phyloP scores from a whole-genome alignment of 1,140 invertebrate species.

The Aphidius gifuensis region DNA sequence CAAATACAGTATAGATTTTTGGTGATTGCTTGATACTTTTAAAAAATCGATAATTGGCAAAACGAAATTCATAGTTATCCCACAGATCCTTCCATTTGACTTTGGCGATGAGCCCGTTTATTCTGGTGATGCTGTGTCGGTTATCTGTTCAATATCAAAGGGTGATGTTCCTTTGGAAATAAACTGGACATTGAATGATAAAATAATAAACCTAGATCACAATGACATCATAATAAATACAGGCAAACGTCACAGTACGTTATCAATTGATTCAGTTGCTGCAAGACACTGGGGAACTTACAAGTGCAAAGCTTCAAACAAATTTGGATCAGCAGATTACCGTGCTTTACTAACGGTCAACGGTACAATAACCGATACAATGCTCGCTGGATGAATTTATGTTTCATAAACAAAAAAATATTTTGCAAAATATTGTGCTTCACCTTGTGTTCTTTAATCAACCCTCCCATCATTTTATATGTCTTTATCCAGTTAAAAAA shows the following conservation, averaged over 20 bases:
- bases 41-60: no score
- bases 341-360: constrained; percentile 71
- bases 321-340: constrained; percentile 65
- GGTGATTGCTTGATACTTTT: no score
- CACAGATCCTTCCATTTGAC: constrained; percentile 66
- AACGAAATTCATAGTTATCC: constrained; percentile 51
- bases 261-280: constrained; percentile 72
- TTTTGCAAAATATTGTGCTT: not conserved
- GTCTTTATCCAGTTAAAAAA: no score
- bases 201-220: constrained; percentile 40
- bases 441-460: no score
- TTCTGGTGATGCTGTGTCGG: constrained; percentile 70
- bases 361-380: constrained; percentile 56
- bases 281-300: constrained; percentile 74
- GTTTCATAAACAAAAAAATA: not conserved
- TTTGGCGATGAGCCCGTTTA: constrained; percentile 68
- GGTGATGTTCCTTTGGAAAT: constrained; percentile 70
- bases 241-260: constrained; percentile 57
- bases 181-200: constrained; percentile 60
- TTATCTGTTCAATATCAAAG: constrained; percentile 67
- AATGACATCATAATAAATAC: constrained; percentile 48
- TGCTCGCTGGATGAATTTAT: not conserved
- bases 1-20: no score
- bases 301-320: constrained; percentile 74
- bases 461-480: no score